phyloP scores from a whole-genome alignment of 2,888 invertebrate species.

The Lasioglossum oenotherae region DNA sequence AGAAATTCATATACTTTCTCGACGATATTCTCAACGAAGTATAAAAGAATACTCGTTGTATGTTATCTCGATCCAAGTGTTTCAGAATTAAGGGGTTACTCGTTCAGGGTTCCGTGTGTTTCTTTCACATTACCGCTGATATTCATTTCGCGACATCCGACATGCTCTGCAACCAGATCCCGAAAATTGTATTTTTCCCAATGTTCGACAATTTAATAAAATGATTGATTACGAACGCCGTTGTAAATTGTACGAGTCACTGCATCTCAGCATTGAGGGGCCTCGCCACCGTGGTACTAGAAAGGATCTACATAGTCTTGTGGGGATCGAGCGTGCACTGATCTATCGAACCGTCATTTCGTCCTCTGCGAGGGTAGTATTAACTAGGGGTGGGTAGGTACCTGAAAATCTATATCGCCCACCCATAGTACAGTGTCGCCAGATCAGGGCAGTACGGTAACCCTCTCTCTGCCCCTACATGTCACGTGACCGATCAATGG shows the following conservation, averaged over 20 bases:
- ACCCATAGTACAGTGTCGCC: no score
- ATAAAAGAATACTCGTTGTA: not conserved
- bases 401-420: no score
- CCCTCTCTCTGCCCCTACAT: no score
- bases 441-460: no score
- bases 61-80: not conserved
- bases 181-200: conserved; percentile 38
- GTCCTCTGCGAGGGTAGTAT: not conserved
- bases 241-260: not conserved
- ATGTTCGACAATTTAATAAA: conserved; percentile 21
- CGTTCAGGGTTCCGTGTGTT: not conserved
- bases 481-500: no score
- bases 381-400: no score
- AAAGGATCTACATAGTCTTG: not conserved
- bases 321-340: no score
- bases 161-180: not conserved
- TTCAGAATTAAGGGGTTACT: not conserved
- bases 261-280: not conserved
- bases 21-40: not conserved
- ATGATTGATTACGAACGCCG: not conserved
- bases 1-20: not conserved
- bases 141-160: not conserved
- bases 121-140: not conserved
- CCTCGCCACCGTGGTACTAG: not conserved
- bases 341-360: not conserved